Percentiles rank a stretch among this genome's conserved stretches.
Conservation (phyloP, 2,113 vertebrate genomes). For the Scopus umbretta region DNA sequence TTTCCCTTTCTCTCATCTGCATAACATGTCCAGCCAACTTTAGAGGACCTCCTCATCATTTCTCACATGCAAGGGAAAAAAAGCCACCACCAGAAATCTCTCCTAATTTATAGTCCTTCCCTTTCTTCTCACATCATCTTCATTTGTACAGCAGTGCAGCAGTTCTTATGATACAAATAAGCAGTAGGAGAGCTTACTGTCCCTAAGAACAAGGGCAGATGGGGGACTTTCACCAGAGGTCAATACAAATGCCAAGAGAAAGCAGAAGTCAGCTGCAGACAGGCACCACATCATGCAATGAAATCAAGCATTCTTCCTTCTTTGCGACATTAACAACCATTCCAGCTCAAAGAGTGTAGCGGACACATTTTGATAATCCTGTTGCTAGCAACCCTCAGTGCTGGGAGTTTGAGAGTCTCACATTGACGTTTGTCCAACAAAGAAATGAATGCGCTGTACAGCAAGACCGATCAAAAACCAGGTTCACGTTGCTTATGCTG, state of each 20-base stretch:
- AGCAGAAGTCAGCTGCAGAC: not conserved
- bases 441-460: not conserved
- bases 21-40: not conserved
- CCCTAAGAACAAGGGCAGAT: not conserved
- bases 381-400: not conserved
- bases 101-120: not conserved
- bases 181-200: not conserved
- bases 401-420: no score
- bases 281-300: not conserved
- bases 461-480: not conserved
- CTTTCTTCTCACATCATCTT: not conserved
- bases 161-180: rapidly evolving
- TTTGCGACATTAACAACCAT: not conserved
- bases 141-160: not conserved
- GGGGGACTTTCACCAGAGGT: not conserved
- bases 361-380: not conserved
- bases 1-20: not conserved
- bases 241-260: not conserved
- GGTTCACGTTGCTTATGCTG: rapidly evolving
- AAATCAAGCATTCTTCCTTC: not conserved
- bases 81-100: not conserved
- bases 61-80: not conserved
- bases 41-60: not conserved
- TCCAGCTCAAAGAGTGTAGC: not conserved
- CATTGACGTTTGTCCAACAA: rapidly evolving